A percentile compares a stretch with the other conserved stretches of the same genome.
Evolutionary conservation across 2,113 vertebrate species (phyloP).

Genomic region (Otus sunia): DNA sequence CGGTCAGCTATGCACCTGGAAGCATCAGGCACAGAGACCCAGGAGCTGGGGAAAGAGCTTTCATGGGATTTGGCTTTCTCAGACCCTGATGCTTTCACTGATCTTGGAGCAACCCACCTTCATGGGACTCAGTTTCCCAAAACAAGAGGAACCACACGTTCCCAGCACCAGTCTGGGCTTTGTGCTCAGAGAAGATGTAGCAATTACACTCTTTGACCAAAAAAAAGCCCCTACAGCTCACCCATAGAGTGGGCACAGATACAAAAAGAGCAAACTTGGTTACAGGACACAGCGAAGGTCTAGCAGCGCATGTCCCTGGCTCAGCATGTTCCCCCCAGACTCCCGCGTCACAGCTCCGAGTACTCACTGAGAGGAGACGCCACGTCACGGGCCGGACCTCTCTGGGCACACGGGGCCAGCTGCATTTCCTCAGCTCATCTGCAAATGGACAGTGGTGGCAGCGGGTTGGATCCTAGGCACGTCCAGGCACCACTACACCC

Average conservation of each 20-base stretch:
- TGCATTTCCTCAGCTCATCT: conserved; percentile 97
- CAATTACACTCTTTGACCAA: background rate
- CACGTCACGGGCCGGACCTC: conserved; percentile 95
- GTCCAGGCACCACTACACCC: conserved; percentile 64
- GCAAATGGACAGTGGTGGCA: conserved; percentile 70
- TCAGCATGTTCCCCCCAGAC: background rate
- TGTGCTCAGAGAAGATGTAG: background rate
- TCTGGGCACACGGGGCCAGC: conserved; percentile 95
- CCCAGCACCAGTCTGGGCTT: background rate
- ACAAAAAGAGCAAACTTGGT: background rate
- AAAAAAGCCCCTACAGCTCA: background rate
- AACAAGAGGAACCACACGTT: background rate
- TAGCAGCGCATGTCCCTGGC: background rate
- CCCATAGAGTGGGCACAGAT: background rate
- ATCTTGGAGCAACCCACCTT: background rate
- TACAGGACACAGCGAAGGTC: fast-evolving
- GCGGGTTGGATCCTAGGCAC: conserved; percentile 66
- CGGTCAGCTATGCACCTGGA: no score
- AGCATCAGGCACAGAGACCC: background rate
- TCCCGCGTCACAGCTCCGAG: background rate
- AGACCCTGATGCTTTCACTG: background rate
- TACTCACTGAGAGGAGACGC: conserved; percentile 92
- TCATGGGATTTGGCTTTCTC: background rate
- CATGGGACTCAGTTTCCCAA: background rate
- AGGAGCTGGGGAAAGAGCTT: background rate